Evolutionary conservation across 2,888 invertebrate genomes (phyloP).

Genomic region (Myopa testacea): DNA sequence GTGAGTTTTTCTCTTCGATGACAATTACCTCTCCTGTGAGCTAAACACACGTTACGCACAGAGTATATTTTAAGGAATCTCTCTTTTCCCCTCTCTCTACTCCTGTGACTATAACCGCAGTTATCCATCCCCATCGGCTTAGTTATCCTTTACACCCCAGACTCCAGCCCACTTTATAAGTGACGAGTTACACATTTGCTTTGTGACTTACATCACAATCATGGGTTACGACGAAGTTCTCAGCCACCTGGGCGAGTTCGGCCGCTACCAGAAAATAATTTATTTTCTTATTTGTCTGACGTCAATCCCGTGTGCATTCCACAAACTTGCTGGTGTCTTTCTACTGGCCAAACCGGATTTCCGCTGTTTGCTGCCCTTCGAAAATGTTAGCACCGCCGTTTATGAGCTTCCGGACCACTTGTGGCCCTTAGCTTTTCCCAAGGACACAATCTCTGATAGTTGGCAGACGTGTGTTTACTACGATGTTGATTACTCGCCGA

Average conservation of each 20-base stretch:
- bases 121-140: neutral
- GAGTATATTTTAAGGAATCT: neutral
- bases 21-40: neutral
- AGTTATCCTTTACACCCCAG: neutral
- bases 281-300: constrained; percentile 78
- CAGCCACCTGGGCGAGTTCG: constrained; percentile 77
- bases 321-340: constrained; percentile 80
- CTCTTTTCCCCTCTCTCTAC: neutral
- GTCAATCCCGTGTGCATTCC: constrained; percentile 79
- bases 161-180: neutral
- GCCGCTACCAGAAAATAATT: constrained; percentile 77
- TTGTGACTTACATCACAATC: neutral
- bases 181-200: no score
- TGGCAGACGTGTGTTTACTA: constrained; percentile 72
- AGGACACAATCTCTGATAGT: constrained; percentile 69
- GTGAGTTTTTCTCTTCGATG: neutral
- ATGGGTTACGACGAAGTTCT: constrained; percentile 82
- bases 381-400: constrained; percentile 65
- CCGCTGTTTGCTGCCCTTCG: constrained; percentile 74
- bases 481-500: constrained; percentile 66
- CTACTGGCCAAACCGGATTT: constrained; percentile 75
- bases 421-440: constrained; percentile 71
- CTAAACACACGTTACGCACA: neutral
- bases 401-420: constrained; percentile 67
- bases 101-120: neutral